A percentile compares a stretch with the other conserved stretches of the same genome.
phyloP scores from a whole-genome alignment of 2,113 vertebrate genomes.

The Xenus cinereus region DNA sequence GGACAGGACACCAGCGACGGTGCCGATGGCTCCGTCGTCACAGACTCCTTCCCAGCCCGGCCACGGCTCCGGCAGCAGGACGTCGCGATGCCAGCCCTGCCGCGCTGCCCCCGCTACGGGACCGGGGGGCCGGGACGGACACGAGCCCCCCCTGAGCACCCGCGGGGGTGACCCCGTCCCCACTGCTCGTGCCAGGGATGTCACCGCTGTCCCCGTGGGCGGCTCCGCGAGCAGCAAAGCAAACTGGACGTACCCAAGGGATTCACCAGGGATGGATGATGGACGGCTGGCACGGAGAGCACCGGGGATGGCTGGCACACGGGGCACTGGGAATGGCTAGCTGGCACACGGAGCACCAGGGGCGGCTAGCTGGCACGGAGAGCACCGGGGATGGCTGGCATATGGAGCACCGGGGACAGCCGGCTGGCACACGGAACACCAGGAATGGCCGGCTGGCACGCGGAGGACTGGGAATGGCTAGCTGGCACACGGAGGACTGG shows the following conservation, averaged over 20 bases:
- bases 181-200: accelerated
- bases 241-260: not conserved
- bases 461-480: too few relatives aligned
- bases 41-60: not conserved
- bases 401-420: not conserved
- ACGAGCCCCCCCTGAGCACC: not conserved
- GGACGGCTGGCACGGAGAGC: too few relatives aligned
- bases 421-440: too few relatives aligned
- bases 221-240: not conserved
- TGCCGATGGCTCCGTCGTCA: not conserved
- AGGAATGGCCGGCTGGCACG: too few relatives aligned
- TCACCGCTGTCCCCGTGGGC: not conserved
- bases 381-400: not conserved
- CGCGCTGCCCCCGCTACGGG: not conserved
- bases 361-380: not conserved
- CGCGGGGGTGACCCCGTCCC: not conserved
- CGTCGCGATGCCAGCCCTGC: not conserved
- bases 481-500: not conserved
- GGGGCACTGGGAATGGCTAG: not conserved
- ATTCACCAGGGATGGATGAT: not conserved
- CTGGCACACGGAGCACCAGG: not conserved
- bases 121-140: not conserved
- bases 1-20: not conserved
- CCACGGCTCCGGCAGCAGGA: not conserved
- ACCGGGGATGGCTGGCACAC: too few relatives aligned